Evolutionary conservation across 2,113 vertebrate genomes (phyloP).

Genomic region (Rhegmatorhina hoffmannsi): DNA sequence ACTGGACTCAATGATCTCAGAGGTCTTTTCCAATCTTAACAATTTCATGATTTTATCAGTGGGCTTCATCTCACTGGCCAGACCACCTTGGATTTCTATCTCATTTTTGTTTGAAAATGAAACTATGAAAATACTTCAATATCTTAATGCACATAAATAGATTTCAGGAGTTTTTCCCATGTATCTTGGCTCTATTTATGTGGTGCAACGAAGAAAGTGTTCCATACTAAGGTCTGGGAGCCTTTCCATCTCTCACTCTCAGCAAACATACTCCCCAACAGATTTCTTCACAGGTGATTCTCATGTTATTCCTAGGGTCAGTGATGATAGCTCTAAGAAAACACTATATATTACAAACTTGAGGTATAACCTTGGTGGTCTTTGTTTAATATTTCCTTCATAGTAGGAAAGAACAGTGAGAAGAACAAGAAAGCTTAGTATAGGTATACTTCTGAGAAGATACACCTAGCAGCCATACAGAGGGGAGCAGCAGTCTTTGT

Average conservation of each 20-base stretch:
- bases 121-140: background rate
- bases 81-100: background rate
- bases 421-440: background rate
- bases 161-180: background rate
- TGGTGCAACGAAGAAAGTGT: background rate
- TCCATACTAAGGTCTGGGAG: background rate
- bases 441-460: background rate
- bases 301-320: background rate
- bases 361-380: background rate
- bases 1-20: no score
- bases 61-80: background rate
- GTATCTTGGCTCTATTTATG: accelerated
- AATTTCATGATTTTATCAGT: background rate
- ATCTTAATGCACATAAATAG: background rate
- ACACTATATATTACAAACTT: background rate
- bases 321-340: background rate
- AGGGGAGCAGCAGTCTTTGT: background rate
- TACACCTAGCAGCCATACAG: background rate
- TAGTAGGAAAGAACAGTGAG: background rate
- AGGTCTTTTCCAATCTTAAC: background rate
- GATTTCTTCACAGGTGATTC: background rate
- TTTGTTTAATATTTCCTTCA: background rate
- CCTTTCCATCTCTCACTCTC: background rate
- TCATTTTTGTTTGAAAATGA: background rate
- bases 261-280: background rate